phyloP scores from a whole-genome alignment of 1,140 invertebrate genomes.

The Procambarus clarkii region DNA sequence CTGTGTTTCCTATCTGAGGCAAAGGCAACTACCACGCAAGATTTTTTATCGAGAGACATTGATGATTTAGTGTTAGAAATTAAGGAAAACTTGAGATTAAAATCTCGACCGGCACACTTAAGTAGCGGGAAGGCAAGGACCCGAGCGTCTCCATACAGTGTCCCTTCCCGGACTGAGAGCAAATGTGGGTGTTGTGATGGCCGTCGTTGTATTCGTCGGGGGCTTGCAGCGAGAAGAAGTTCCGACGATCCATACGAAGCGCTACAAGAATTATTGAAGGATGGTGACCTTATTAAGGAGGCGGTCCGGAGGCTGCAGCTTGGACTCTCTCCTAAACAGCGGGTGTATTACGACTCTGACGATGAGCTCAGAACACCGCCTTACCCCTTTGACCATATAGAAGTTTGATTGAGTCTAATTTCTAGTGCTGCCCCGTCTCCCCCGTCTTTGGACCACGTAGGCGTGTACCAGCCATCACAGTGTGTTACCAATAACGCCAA shows the following conservation, averaged over 20 bases:
- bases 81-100: constrained; percentile 81
- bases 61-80: constrained; percentile 84
- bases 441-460: constrained; percentile 15
- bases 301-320: constrained; percentile 82
- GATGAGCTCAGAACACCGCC: constrained; percentile 71
- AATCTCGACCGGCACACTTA: constrained; percentile 76
- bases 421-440: constrained; percentile 48
- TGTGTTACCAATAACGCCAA: not conserved
- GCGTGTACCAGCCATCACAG: constrained; percentile 2
- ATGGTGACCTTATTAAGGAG: constrained; percentile 84
- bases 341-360: constrained; percentile 72
- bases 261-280: constrained; percentile 81
- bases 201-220: constrained; percentile 70
- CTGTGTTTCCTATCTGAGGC: constrained; percentile 73
- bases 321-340: constrained; percentile 74
- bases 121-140: constrained; percentile 76
- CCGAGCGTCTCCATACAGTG: constrained; percentile 81
- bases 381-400: constrained; percentile 71
- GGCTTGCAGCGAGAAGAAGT: constrained; percentile 69
- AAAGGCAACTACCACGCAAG: constrained; percentile 74
- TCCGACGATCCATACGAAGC: constrained; percentile 82
- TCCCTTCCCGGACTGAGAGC: constrained; percentile 77
- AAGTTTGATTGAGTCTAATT: constrained; percentile 64
- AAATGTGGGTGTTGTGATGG: constrained; percentile 70
- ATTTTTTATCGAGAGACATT: constrained; percentile 79